phyloP scores from a whole-genome alignment of 2,797 vertebrate species.

The Xenopus petersii region DNA sequence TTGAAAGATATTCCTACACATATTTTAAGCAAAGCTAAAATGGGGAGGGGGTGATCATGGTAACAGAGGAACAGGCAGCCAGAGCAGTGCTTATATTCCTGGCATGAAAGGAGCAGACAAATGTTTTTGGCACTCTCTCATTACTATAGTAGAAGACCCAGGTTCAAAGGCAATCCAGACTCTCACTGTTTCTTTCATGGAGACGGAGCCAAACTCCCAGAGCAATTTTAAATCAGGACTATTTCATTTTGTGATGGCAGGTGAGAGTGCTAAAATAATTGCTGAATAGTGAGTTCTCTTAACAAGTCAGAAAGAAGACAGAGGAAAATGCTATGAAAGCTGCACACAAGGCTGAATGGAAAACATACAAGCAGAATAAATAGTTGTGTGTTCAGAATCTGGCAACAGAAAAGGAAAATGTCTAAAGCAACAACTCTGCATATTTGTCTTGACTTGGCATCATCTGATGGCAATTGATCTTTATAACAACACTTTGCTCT shows the following conservation, averaged over 20 bases:
- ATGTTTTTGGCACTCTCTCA: constrained; percentile 10
- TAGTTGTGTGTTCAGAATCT: not conserved
- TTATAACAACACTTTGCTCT: too few relatives aligned
- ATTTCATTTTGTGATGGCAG: constrained; percentile 17
- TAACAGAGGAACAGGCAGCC: constrained; percentile 2
- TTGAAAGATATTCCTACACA: not conserved
- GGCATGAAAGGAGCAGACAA: constrained; percentile 8
- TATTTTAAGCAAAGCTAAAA: not conserved
- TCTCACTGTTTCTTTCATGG: constrained; percentile 13
- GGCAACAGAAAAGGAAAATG: not conserved
- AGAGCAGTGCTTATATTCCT: not conserved
- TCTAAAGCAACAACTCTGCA: not conserved
- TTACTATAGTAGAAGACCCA: constrained; percentile 9
- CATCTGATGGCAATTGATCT: too few relatives aligned
- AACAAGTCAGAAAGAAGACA: not conserved
- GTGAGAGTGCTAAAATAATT: constrained; percentile 10
- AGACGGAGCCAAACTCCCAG: constrained; percentile 14
- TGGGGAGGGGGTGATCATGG: not conserved
- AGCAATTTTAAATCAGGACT: not conserved
- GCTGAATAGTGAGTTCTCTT: not conserved
- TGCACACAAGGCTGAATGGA: not conserved
- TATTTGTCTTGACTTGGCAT: too few relatives aligned
- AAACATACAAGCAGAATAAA: not conserved
- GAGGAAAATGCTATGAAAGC: constrained; percentile 1
- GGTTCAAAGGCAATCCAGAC: constrained; percentile 24